Conservation (phyloP, 2,888 invertebrate genomes). For the Slavum lentiscoides region DNA sequence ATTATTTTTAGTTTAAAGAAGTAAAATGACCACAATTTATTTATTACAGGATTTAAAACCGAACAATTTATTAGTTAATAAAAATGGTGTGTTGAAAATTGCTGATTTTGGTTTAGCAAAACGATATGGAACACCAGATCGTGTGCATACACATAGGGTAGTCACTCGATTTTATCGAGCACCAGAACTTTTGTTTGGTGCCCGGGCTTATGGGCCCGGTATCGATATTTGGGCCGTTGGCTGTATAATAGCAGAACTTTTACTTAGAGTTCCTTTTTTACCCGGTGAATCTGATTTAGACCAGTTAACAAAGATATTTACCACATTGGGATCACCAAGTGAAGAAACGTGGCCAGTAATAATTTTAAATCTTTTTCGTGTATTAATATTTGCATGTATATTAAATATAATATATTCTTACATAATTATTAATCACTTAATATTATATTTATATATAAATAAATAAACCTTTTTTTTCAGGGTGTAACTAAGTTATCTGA, state of each 20-base stretch:
- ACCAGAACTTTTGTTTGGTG: constrained; percentile 94
- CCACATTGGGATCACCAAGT: constrained; percentile 84
- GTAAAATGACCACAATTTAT: background rate
- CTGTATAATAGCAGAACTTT: constrained; percentile 93
- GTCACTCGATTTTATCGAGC: constrained; percentile 63
- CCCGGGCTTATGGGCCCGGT: constrained; percentile 90
- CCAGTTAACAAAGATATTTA: constrained; percentile 93
- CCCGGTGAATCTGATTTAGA: constrained; percentile 97
- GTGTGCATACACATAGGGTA: constrained; percentile 96
- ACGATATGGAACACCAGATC: constrained; percentile 93
- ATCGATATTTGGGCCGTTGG: constrained; percentile 99
- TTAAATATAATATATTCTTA: background rate
- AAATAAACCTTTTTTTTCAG: constrained; percentile 59
- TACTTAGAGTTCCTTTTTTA: constrained; percentile 88
- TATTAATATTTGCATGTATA: background rate
- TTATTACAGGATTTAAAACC: constrained; percentile 82
- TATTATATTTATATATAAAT: background rate
- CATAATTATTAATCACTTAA: background rate
- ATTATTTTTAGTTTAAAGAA: constrained; percentile 1
- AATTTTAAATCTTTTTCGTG: constrained; percentile 1
- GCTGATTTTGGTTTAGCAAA: constrained; percentile 99
- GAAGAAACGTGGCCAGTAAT: constrained; percentile 85
- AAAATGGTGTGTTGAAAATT: constrained; percentile 90
- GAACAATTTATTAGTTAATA: constrained; percentile 94
- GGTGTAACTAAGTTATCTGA: constrained; percentile 80